Base-by-base conservation (phyloP, 2,888 invertebrate genomes). In the Rhagophthalmus giganteus region DNA sequence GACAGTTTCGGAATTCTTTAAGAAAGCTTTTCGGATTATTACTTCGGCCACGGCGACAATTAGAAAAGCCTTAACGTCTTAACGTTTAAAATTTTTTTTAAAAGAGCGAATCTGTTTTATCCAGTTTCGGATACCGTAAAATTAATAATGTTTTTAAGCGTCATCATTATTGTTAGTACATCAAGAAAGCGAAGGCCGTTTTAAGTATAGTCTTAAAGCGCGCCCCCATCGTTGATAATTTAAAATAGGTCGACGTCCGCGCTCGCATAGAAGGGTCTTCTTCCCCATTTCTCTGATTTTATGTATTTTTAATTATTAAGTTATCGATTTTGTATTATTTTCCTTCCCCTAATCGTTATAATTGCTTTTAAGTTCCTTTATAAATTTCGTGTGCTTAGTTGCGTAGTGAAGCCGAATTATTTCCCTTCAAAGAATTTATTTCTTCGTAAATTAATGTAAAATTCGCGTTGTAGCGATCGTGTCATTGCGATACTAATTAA, bases 261-360 rank as follows among this genome's bases (percentile, higher is more conserved):
- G 20, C 28, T 14, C 42, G 35, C 27, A 33, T 44, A 38, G 45
- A 47, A 39, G 47, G 47, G 38, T 45, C 45, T 35, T 59, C 58
- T 56, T 59, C 59, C 59, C 58, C 57, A 49, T 63, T 60, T 59
- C 59, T 56, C 56, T 58, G 63, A 67, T 69, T 68, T 66, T 69
- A 68, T 67, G 64, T 67, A 67, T 67, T 68, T 68, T 66, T 69
- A 67, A 67, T 68, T 67, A 68, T 69, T 64, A 66, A 64, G 57
- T 59, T 68, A 69, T 69, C 60, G 69, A 69, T 69, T 69, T 66
- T 59, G 63, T 67, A 66, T 68, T 67, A 65, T 63, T 59, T 63
- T 59, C 57, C 57, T 61, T 49, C 42, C 49, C 42, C 42, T 62
- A 64, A 63, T 64, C 63, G 60, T 61, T 63, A 66, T 67, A 63